Evolutionary conservation across 2,113 vertebrate genomes (phyloP).

Genomic region (Pitta sordida): DNA sequence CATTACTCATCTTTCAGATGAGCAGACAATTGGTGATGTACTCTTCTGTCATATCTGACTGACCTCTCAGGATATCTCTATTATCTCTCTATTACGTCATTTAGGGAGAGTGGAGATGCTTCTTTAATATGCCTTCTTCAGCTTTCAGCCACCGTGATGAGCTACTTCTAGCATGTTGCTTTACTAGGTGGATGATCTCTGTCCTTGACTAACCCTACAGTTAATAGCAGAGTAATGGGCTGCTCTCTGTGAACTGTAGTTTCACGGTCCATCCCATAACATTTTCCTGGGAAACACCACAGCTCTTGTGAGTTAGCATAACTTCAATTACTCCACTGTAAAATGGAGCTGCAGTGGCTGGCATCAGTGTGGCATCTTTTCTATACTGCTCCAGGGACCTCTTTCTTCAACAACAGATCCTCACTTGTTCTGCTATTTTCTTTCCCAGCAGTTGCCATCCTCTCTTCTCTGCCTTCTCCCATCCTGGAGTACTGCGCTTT

Average conservation of each 20-base stretch:
- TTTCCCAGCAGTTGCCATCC: background rate
- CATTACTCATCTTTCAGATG: background rate
- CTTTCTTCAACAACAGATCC: background rate
- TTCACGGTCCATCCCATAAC: background rate
- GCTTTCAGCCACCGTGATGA: background rate
- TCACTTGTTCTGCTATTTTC: background rate
- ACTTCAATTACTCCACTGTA: background rate
- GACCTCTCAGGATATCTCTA: background rate
- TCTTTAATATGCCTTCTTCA: background rate
- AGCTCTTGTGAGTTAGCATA: background rate
- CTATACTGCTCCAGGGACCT: fast-evolving
- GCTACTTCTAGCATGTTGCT: background rate
- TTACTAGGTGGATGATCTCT: background rate
- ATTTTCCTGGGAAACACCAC: background rate
- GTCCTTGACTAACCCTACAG: background rate
- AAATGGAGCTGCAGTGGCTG: background rate
- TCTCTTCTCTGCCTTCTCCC: background rate
- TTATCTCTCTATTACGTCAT: background rate
- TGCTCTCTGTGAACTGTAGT: background rate
- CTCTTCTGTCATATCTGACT: background rate
- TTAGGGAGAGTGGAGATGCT: background rate
- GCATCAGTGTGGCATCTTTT: background rate
- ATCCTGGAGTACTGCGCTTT: background rate
- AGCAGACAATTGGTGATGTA: background rate
- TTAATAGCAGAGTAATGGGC: background rate